Conservation (phyloP, 2,888 invertebrate species). For the Polyommatus iphigenia region DNA sequence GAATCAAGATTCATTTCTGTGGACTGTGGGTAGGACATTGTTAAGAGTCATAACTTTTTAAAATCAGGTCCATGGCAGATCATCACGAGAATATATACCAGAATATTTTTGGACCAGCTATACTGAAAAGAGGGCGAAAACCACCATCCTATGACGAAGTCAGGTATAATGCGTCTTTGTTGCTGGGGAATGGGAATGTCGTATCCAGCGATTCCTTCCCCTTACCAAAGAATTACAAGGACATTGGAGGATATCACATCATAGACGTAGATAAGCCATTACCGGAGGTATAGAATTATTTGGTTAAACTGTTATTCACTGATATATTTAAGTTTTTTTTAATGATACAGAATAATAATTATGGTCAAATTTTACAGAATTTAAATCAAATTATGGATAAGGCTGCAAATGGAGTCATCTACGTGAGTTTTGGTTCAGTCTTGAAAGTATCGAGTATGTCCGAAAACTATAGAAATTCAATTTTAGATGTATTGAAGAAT, state of each 20-base stretch:
- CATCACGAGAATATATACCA: slow-evolving; percentile 36
- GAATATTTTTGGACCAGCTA: slow-evolving; percentile 37
- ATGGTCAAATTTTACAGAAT: slow-evolving; percentile 42
- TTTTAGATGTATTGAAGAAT: background rate
- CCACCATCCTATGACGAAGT: slow-evolving; percentile 50
- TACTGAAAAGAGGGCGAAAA: slow-evolving; percentile 46
- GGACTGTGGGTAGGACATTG: too few species aligned
- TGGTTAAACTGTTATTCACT: background rate
- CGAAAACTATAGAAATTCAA: background rate
- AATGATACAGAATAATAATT: background rate
- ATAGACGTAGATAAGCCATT: slow-evolving; percentile 49
- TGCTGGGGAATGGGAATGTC: slow-evolving; percentile 58
- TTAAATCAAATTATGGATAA: slow-evolving; percentile 53
- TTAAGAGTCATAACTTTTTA: background rate
- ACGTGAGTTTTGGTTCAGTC: slow-evolving; percentile 60
- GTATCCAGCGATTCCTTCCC: slow-evolving; percentile 49
- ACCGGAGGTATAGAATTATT: slow-evolving; percentile 44
- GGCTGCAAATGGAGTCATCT: slow-evolving; percentile 56
- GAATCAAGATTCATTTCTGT: too few species aligned
- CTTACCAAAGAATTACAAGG: slow-evolving; percentile 56
- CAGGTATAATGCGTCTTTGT: slow-evolving; percentile 54
- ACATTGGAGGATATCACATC: slow-evolving; percentile 61
- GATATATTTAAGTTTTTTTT: background rate
- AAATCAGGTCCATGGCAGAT: background rate
- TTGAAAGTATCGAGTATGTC: slow-evolving; percentile 38